These are phyloP conservation scores for Aproaerema taeniolella DNA, from an alignment of 2,888 invertebrate genomes.

Conservation along the genomic window DNA sequence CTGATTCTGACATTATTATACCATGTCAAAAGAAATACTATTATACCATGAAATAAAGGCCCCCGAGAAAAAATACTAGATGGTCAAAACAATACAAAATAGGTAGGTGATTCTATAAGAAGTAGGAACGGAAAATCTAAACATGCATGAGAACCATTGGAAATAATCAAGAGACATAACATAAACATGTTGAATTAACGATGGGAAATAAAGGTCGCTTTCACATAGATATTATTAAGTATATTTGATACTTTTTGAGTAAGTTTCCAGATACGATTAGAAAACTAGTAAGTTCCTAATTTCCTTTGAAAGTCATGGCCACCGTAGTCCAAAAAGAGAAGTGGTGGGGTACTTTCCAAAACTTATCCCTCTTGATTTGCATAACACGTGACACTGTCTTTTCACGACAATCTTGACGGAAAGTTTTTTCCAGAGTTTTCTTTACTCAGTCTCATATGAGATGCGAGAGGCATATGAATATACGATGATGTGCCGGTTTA, in stretches of 20 bases:
- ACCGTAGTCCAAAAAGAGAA: conserved; percentile 20
- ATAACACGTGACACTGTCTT: conserved; percentile 36
- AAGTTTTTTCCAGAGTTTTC: conserved; percentile 14
- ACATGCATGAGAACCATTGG: too few relatives aligned
- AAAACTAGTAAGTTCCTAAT: neutral
- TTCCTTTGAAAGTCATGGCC: neutral
- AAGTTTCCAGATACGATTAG: neutral
- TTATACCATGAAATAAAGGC: too few relatives aligned
- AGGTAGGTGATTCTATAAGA: too few relatives aligned
- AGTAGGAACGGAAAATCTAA: too few relatives aligned
- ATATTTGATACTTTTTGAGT: too few relatives aligned
- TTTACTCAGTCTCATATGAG: conserved; percentile 4
- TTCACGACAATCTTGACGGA: conserved; percentile 20
- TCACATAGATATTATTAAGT: too few relatives aligned
- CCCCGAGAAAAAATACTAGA: too few relatives aligned
- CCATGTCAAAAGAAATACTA: too few relatives aligned
- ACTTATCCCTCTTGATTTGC: conserved; percentile 37
- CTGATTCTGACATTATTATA: too few relatives aligned
- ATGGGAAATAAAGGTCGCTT: neutral
- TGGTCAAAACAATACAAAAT: too few relatives aligned
- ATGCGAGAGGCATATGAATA: conserved; percentile 21
- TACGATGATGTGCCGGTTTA: conserved; percentile 16
- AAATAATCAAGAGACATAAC: too few relatives aligned
- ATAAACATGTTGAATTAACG: too few relatives aligned
- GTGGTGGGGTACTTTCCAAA: conserved; percentile 30